Evolutionary conservation across 1,140 invertebrate genomes (phyloP).

Genomic region (Brachionus sp.): DNA sequence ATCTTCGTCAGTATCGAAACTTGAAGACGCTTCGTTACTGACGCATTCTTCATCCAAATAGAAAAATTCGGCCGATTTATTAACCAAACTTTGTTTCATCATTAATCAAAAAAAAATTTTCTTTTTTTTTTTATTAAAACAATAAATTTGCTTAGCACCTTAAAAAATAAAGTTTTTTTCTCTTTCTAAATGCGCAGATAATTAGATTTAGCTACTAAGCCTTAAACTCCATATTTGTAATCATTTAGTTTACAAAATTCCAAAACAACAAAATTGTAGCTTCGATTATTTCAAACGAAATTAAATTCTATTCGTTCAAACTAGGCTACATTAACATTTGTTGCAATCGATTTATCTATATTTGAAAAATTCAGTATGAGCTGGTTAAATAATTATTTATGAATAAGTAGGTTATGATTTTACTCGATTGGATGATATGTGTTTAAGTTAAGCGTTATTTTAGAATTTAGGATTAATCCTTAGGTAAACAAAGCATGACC

Average conservation of each 20-base stretch:
- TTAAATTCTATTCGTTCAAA: not conserved
- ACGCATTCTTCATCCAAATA: conserved; percentile 20
- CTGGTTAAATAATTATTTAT: conserved; percentile 5
- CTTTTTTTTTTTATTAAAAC: not conserved
- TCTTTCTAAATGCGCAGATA: not conserved
- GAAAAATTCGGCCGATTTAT: not conserved
- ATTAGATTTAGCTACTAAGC: not conserved
- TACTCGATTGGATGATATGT: not conserved
- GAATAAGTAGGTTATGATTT: not conserved
- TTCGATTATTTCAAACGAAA: not conserved
- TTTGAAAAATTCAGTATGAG: not conserved
- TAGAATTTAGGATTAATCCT: not conserved
- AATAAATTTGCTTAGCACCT: not conserved
- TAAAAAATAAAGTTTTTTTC: not conserved
- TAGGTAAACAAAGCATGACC: not conserved
- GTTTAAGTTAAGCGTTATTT: not conserved
- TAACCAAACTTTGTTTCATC: not conserved
- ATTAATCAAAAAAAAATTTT: not conserved
- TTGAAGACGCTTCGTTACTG: not conserved
- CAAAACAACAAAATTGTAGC: not conserved
- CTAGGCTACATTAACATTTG: conserved; percentile 28
- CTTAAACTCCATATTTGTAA: conserved; percentile 18
- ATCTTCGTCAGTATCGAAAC: not conserved
- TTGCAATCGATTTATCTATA: conserved; percentile 18
- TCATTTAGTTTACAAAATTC: not conserved